Percentiles rank a stretch among this genome's conserved stretches.
Conservation (phyloP, 2,113 vertebrate genomes). For the Elanoides forficatus region DNA sequence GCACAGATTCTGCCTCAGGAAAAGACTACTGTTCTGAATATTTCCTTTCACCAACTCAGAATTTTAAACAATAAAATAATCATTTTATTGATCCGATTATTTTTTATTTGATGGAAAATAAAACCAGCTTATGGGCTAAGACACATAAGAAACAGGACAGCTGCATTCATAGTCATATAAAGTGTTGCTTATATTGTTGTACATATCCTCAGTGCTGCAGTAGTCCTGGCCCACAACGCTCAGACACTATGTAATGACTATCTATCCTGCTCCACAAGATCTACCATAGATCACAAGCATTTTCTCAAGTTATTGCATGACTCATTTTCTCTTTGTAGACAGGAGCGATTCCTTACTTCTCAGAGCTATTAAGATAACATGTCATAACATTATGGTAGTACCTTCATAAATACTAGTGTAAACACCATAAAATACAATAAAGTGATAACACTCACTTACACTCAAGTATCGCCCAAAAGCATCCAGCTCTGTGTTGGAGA, state of each 20-base stretch:
- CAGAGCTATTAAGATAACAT: background rate
- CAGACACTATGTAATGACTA: background rate
- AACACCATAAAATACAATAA: background rate
- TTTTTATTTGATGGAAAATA: background rate
- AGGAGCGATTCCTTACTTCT: background rate
- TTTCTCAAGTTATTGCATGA: background rate
- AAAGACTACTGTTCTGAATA: background rate
- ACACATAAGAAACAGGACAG: background rate
- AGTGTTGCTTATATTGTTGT: background rate
- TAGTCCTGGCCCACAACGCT: background rate
- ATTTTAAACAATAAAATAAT: background rate
- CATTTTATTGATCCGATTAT: background rate
- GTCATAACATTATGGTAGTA: background rate
- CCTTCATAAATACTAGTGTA: background rate
- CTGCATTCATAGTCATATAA: background rate
- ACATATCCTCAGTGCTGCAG: background rate
- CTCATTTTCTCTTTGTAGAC: constrained; percentile 8
- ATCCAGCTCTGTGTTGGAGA: background rate
- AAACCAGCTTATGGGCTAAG: background rate
- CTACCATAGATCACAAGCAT: background rate
- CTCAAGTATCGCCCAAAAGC: background rate
- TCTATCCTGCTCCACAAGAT: background rate
- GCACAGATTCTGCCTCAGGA: background rate
- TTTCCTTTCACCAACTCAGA: background rate
- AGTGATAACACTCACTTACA: background rate